Evolutionary conservation across 2,888 invertebrate genomes (phyloP), one percentile per base, ranked within the genome.

Genomic region (Pediacus dermestoides): DNA sequence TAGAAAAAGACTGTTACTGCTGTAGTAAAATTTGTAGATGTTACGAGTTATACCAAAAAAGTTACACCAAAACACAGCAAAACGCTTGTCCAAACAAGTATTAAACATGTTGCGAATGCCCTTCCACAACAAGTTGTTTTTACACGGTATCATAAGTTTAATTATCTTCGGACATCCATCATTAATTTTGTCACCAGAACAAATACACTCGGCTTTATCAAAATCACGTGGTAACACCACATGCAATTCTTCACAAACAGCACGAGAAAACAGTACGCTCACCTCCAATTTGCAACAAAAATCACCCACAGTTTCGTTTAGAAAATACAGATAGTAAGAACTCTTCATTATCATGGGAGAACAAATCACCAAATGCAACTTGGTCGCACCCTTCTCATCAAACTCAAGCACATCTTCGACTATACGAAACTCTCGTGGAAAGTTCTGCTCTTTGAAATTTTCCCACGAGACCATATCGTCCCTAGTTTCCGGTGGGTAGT

Each of bases 141-240:
- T 55, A 3, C 47, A 50, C 1, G 68, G 67, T 15, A 68, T 50
- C 2, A 48, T 39, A 1, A 61, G 40, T 3, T 37, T 36, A 3
- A 64, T 26, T 3, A 48, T 43, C 31, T 52, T 50, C 2, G 63
- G 59, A 45, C 67, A 67, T 9, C 46, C 45, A 1, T 34, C 32
- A 12, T 43, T 49, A 11, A 52, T 30, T 12, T 38, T 38, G 8
- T 33, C 39, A 1, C 22, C 9, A 37, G 43, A 52, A 39, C 61
- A 62, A 10, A 34, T 45, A 42, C 59, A 58, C 1, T 39, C 11
- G 4, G 14, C 3, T 4, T 40, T 33, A 11, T 34, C 10, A 47
- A 54, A 56, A 13, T 46, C 40, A 3, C 37, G 28, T 3, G 50
- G 50, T 16, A 55, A 18, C 1, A 22, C 21, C 3, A 61, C 44